Evolutionary conservation across 2,797 vertebrate genomes (phyloP).

Genomic region (Tapera naevia): DNA sequence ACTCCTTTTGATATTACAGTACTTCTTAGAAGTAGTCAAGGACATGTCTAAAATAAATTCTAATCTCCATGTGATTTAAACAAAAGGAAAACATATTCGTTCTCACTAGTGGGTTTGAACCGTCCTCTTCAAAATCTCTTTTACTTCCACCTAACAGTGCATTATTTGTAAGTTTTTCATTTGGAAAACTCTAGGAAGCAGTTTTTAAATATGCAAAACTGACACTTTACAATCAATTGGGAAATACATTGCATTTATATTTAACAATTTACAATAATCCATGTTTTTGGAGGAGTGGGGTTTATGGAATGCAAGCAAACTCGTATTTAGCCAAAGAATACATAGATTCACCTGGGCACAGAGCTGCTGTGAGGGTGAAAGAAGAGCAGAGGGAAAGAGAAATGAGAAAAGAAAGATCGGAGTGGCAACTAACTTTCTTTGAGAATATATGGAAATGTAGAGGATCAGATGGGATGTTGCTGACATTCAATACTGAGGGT

Average conservation of each 20-base stretch:
- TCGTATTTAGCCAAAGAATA: not conserved
- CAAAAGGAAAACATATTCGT: not conserved
- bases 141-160: not conserved
- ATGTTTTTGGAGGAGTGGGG: not conserved
- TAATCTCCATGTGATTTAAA: not conserved
- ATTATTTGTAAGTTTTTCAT: not conserved
- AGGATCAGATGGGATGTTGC: not conserved
- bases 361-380: not conserved
- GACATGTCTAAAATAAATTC: not conserved
- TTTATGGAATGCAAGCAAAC: not conserved
- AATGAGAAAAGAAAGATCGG: not conserved
- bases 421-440: not conserved
- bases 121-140: not conserved
- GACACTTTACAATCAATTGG: not conserved
- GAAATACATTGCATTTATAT: not conserved
- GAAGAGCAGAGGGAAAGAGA: not conserved
- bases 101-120: not conserved
- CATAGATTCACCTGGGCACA: not conserved
- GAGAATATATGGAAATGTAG: not conserved
- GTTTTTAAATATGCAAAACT: not conserved
- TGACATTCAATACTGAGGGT: not conserved
- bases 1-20: not conserved
- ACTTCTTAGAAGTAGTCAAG: not conserved
- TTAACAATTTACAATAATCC: not conserved
- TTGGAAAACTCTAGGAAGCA: not conserved